Base-by-base conservation (phyloP, 2,113 vertebrate genomes). In the Dendrocopos noguchii region DNA sequence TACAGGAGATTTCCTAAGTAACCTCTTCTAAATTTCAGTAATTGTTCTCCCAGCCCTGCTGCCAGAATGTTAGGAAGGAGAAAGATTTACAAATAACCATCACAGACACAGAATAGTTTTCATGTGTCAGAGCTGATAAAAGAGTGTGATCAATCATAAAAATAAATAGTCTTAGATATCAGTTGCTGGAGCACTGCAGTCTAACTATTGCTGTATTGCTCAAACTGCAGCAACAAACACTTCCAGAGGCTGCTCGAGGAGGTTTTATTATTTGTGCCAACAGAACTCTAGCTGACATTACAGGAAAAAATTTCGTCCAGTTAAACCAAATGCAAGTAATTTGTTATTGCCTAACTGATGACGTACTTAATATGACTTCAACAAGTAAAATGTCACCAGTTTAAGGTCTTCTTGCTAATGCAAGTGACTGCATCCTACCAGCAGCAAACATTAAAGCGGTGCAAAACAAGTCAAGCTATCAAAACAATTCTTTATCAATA, bases 221-320 rank as follows among this genome's bases (percentile, higher is more conserved):
- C 46, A 86, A 91, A 74, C 56, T 79, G 90, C 68, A 90, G 87
- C 72, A 83, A 88, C 91, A 94, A 92, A 97, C 92, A 81, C 88
- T 91, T 94, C 91, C 59, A 86, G 65, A 92, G 57, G 55, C 76
- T 82, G 61, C 64, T 67, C 52, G 82, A 87, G 96, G 87, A 94
- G 75, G 79, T 90, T 97, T 87, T 94, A 95, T 93, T 91, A 68
- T 67, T 88, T 20, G 3, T 55, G 91, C 76, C 76, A 94, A 87
- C 36, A 82, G 76, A 91, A 88, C 80, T 94, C 82, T 94, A 94
- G 88, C 84, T 92, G 87, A 97, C 97, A 97, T 92, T 87, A 97
- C 90, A 90, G 80, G 83, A 84, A 96, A 95, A 95, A 97, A 96
- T 89, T 68, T 84, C 89, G 85, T 88, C 63, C 80, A 66, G 67